Evolutionary conservation across 92 coral and sea anemone genomes (phyloP).

Genomic region (Diadumene lineata): DNA sequence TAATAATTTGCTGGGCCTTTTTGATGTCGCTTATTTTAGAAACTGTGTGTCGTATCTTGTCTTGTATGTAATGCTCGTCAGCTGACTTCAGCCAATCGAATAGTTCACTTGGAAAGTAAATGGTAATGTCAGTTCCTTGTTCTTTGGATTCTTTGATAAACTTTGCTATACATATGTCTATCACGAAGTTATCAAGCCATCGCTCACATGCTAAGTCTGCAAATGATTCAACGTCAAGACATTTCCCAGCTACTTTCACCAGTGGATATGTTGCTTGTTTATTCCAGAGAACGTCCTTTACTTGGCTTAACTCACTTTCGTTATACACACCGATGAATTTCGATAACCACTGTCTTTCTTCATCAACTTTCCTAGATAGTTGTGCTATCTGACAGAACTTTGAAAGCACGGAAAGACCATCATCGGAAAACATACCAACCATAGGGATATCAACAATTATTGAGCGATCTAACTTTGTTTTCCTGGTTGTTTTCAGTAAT

Average conservation of each 20-base stretch:
- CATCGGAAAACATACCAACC: too few species aligned
- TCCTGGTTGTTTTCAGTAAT: too few species aligned
- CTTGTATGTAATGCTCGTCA: background rate
- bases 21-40: background rate
- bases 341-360: too few species aligned
- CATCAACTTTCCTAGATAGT: too few species aligned
- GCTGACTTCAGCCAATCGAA: conserved; percentile 4
- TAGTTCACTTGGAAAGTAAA: background rate
- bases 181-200: background rate
- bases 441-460: too few species aligned
- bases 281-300: background rate
- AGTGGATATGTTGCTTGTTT: background rate
- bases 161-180: background rate
- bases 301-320: too few species aligned
- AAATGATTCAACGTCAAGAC: background rate
- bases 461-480: too few species aligned
- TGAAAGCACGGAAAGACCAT: too few species aligned
- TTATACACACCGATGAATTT: too few species aligned
- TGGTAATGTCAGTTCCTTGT: background rate
- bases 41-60: too few species aligned
- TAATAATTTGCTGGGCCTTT: background rate
- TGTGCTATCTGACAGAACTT: too few species aligned
- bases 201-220: background rate
- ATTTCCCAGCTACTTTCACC: background rate
- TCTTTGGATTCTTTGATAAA: background rate